Conservation (phyloP, 2,888 invertebrate genomes). For the Philereme transversata region DNA sequence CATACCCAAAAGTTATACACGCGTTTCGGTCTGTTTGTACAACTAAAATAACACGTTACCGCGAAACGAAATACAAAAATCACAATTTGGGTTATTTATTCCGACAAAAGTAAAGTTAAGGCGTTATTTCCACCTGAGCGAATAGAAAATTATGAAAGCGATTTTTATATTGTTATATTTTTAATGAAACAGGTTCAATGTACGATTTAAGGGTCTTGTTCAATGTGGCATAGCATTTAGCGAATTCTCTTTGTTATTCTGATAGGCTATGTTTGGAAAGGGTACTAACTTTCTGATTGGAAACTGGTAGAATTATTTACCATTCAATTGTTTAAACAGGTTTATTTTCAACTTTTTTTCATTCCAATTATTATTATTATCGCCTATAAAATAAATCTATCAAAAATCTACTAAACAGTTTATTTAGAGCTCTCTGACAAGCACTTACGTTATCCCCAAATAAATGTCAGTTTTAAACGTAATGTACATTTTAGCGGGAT, state of each 20-base stretch:
- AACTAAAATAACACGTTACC: no score
- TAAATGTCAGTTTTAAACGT: conserved; percentile 29
- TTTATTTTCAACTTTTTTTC: no score
- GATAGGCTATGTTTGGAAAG: conserved; percentile 2
- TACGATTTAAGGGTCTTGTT: background rate
- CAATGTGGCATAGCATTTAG: background rate
- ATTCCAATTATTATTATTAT: no score
- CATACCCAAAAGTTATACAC: no score
- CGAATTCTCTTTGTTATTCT: background rate
- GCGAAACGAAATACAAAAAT: no score
- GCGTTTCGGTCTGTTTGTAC: no score
- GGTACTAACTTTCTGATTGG: background rate
- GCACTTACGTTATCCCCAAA: conserved; percentile 28
- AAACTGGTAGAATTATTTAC: no score
- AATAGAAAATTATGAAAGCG: background rate
- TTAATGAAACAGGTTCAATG: conserved; percentile 6
- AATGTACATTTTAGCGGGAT: conserved; percentile 26
- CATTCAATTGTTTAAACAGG: no score
- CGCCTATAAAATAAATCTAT: conserved; percentile 23
- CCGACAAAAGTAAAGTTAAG: background rate
- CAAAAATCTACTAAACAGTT: conserved; percentile 15
- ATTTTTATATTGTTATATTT: background rate
- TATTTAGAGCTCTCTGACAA: conserved; percentile 19
- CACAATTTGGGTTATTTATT: no score
- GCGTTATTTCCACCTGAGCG: background rate